phyloP scores from a whole-genome alignment of 1,140 invertebrate species.

The Augochlora pura region DNA sequence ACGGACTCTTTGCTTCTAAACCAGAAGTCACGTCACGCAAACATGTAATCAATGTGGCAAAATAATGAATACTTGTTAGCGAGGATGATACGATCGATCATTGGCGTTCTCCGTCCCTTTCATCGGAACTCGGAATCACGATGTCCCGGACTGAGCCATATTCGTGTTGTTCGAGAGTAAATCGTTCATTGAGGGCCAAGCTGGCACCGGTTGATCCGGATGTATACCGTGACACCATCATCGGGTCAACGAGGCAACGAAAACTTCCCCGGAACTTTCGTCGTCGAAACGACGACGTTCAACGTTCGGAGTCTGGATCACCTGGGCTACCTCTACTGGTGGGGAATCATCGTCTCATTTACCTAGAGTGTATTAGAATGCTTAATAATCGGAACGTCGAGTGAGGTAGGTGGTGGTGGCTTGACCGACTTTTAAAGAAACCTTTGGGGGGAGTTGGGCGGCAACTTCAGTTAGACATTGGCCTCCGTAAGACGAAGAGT shows the following conservation, averaged over 20 bases:
- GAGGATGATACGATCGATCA: too few species aligned
- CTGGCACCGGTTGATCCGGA: neutral
- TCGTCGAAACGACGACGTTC: conserved; percentile 8
- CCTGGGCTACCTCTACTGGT: neutral
- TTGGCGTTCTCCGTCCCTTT: too few species aligned
- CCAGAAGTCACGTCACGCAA: too few species aligned
- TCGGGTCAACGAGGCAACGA: conserved; percentile 24
- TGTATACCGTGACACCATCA: conserved; percentile 18
- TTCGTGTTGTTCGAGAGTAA: conserved; percentile 19
- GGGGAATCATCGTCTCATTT: conserved; percentile 52
- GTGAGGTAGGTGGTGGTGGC: conserved; percentile 70
- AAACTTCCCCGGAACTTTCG: conserved; percentile 23
- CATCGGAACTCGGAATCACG: neutral
- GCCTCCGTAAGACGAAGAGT: conserved; percentile 78
- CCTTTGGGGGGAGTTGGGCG: conserved; percentile 75
- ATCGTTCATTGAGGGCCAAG: conserved; percentile 14
- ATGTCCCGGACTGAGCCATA: conserved; percentile 39
- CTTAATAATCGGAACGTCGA: conserved; percentile 72
- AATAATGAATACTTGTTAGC: too few species aligned
- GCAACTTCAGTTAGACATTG: conserved; percentile 79
- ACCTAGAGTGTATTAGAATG: conserved; percentile 68
- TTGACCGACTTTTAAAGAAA: conserved; percentile 78
- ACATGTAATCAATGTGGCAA: too few species aligned
- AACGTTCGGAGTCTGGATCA: neutral
- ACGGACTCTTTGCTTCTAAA: too few species aligned